A percentile compares a stretch with the other conserved stretches of the same genome.
Conservation (phyloP, 2,797 vertebrate species). For the Periparus ater region DNA sequence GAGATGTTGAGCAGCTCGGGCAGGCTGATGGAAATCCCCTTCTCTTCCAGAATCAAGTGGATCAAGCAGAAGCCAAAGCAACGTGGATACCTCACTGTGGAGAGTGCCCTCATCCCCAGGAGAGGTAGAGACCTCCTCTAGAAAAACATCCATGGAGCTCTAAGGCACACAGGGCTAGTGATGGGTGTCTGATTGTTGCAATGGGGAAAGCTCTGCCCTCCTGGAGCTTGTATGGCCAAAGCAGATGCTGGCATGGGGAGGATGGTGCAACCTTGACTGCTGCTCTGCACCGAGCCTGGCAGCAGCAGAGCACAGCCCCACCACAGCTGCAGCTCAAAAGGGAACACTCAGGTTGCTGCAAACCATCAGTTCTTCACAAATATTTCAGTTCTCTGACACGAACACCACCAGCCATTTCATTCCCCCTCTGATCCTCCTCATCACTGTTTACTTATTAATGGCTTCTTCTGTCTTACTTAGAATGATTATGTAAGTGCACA, state of each 20-base stretch:
- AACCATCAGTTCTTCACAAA: neutral
- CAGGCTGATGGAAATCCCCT: neutral
- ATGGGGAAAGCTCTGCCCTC: neutral
- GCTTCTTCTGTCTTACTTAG: constrained; percentile 48
- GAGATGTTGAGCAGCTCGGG: neutral
- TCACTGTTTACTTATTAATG: constrained; percentile 57
- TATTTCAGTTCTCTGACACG: neutral
- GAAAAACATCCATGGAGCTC: neutral
- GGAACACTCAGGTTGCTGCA: neutral
- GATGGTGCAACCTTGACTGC: neutral
- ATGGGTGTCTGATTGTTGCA: neutral
- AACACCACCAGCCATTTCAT: constrained; percentile 18
- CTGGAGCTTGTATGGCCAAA: neutral
- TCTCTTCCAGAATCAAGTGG: neutral
- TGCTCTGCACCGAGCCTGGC: neutral
- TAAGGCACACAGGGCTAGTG: neutral
- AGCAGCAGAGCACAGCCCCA: neutral
- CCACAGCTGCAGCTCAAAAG: neutral
- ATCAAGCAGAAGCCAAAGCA: neutral
- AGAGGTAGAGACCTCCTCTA: neutral
- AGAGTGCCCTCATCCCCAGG: neutral
- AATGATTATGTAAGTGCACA: constrained; percentile 40
- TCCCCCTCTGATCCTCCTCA: constrained; percentile 13
- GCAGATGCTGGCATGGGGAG: neutral
- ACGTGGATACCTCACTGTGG: neutral